Evolutionary conservation across 2,888 invertebrate genomes (phyloP), one percentile per base, ranked within the genome.

Genomic region (Heliothis peltigera): DNA sequence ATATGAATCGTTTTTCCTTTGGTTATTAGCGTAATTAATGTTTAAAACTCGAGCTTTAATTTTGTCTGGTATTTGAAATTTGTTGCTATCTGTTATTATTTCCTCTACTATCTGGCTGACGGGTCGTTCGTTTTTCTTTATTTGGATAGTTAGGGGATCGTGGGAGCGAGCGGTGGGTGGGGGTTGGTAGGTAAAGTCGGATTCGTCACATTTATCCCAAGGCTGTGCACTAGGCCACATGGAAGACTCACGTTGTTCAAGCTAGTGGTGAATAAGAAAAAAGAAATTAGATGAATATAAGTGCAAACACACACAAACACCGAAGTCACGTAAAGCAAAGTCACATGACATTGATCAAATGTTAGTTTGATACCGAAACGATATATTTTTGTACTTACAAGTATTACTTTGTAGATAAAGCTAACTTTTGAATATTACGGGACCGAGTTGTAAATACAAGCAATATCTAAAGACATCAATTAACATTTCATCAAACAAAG

Each of bases 181-280:
- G 67, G 82, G 86, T 59, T 84, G 83, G 79, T 88, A 90, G 32
- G 85, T 84, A 86, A 90, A 92, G 66, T 85, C 77, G 65, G 89
- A 88, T 80, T 93, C 93, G 80, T 93, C 91, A 89, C 80, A 91
- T 70, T 83, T 86, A 70, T 90, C 88, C 94, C 94, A 94, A 72
- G 93, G 92, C 72, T 88, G 87, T 81, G 84, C 83, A 72, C 78
- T 83, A 81, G 90, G 89, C 91, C 92, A 93, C 68, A 93, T 85
- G 77, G 88, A 83, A 71, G 88, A 82, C 75, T 87, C 89, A 74
- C 89, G 92, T 39, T 88, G 89, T 91, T 94, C 94, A 91, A 95
- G 93, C 94, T 94, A 91, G 81, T 89, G 69, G 80, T 89, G 84
- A 80, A 87, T 87, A 87, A 89, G 85, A 83, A 86, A 86, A 77